Evolutionary conservation across 1,140 invertebrate genomes (phyloP), one percentile per base, ranked within the genome.

Genomic region (Stegodyphus dumicola): DNA sequence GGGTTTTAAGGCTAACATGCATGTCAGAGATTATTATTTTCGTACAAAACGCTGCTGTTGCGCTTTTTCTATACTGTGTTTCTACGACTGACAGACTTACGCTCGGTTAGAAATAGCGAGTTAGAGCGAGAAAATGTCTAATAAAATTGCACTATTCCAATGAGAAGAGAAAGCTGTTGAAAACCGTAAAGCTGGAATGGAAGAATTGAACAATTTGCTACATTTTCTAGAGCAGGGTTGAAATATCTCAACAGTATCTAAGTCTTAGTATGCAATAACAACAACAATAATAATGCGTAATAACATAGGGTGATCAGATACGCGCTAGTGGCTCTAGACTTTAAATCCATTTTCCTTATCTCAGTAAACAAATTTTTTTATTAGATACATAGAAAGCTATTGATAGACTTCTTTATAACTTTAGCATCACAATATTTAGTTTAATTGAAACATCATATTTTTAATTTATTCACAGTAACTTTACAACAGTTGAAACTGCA

Each of bases 1-100:
- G 78, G 78, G 60, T 80, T 67, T 18, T 67, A 81, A 81, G 69
- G 69, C 78, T 81, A 81, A 73, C 78, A 81, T 81, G 78, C 78
- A 81, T 73, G 66, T 56, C 49, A 66, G 11, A 13, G 51, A 66
- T 67, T 15, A 73, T 70, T 70, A 67, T 15, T 67, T n/a, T 73
- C 69, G 56, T 81, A 81, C 78, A 81, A 81, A 81, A 81, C 67
- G 78, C 51, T 49, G 66, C 77, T 79, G 66, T 54, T 79, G 77
- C 78, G 78, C 78, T 81, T 48, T 11, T 11, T 10, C 65, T 73
- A 81, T 56, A 18, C n/a, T 73, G 78, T 73, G 69, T 60, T 79
- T 17, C 78, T 81, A 81, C 52, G 33, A 60, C 64, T 81, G 78
- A 81, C 51, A 81, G 51, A 54, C 53, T 53, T 79, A 65, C 56